These are phyloP conservation scores for Drosophila triauraria DNA, from an alignment of 1,140 invertebrate genomes.

Conservation along the genomic window DNA sequence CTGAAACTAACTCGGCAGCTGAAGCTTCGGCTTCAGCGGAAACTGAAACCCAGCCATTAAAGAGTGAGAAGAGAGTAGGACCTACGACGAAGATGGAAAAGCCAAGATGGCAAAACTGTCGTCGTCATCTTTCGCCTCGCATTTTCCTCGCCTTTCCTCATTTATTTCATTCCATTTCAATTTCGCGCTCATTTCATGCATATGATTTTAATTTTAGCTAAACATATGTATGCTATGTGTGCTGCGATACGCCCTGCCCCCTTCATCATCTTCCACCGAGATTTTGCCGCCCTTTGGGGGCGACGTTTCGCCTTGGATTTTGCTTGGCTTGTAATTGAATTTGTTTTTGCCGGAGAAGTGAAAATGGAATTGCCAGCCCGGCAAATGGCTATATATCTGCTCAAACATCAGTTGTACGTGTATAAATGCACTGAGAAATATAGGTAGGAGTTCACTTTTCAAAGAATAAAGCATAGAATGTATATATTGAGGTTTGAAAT, in stretches of 20 bases:
- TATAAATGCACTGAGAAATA: no score
- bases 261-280: not conserved
- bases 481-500: no score
- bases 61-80: not conserved
- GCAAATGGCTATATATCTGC: slow-evolving; percentile 45
- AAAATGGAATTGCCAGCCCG: slow-evolving; percentile 55
- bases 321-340: slow-evolving; percentile 73
- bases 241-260: not conserved
- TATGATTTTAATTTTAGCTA: slow-evolving; percentile 80
- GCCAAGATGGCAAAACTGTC: slow-evolving; percentile 26
- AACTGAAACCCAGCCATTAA: slow-evolving; percentile 17
- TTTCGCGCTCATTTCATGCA: slow-evolving; percentile 82
- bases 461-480: no score
- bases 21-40: slow-evolving; percentile 5
- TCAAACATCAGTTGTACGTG: slow-evolving; percentile 25
- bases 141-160: slow-evolving; percentile 15
- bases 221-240: slow-evolving; percentile 52
- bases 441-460: no score
- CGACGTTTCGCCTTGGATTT: slow-evolving; percentile 35
- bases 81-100: not conserved
- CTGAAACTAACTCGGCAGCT: not conserved
- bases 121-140: not conserved
- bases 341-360: slow-evolving; percentile 54
- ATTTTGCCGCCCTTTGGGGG: slow-evolving; percentile 24
- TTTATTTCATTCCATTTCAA: slow-evolving; percentile 81